Evolutionary conservation across 1,140 invertebrate species (phyloP), one percentile per base, ranked within the genome.

Genomic region (Drosophila sucinea): DNA sequence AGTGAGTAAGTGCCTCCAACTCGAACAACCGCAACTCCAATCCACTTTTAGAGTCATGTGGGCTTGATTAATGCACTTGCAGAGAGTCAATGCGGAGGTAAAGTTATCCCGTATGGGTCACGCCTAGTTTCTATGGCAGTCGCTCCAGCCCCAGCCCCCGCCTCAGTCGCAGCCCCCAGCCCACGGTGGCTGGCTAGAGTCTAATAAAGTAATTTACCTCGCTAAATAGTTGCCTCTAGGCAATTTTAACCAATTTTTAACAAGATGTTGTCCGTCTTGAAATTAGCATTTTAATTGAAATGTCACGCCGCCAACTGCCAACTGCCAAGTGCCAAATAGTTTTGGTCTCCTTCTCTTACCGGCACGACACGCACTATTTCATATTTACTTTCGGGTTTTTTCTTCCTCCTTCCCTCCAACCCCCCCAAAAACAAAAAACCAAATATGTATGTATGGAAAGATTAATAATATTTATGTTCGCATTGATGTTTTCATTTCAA

Each of bases 241-340:
- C 44, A 51, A 51, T 51, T 51, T 51, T 51, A 51, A 51, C 23
- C 44, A 51, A 27, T 51, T 51, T 51, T 51, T 51, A 51, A 51
- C 44, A 51, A 51, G 44, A 51, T 51, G 44, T 51, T 51, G 44
- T 51, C 44, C 44, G 44, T 51, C 44, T 51, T 51, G 44, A 51
- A 51, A 51, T 51, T 51, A 51, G 44, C 44, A 51, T 51, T 51
- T 51, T 51, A 51, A 51, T 51, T 51, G 44, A 51, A 51, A 51
- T 51, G 44, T 51, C 44, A 51, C 44, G 44, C 44, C 44, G 44
- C 44, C 44, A 51, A 47, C 44, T 47, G 44, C 44, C 44, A 47
- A 51, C 44, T 51, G 44, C 44, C 44, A 51, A 51, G 44, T 51
- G 44, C 44, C 44, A 51, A 51, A 51, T 51, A 51, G 44, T 51